Conservation (phyloP, 2,797 vertebrate genomes). For the Amblyraja radiata region DNA sequence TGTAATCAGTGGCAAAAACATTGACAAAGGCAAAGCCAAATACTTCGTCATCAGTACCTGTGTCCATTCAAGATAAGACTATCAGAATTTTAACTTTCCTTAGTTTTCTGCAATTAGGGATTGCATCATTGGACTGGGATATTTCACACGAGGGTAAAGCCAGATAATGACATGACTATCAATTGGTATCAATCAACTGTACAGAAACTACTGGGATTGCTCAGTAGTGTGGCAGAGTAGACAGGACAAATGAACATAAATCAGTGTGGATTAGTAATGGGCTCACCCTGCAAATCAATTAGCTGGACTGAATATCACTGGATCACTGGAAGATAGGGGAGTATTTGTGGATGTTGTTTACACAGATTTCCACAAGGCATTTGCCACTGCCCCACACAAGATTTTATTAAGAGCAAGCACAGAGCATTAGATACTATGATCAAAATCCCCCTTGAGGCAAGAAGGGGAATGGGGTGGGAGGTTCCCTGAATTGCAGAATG, state of each 20-base stretch:
- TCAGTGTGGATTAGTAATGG: not conserved
- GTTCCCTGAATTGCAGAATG: not conserved
- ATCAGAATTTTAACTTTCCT: not conserved
- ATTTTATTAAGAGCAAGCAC: too few relatives aligned
- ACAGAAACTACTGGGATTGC: not conserved
- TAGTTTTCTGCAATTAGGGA: not conserved
- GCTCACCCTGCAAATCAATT: not conserved
- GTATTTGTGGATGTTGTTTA: not conserved
- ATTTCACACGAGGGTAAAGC: not conserved
- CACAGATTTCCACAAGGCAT: not conserved
- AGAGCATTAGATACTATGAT: not conserved
- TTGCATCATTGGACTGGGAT: not conserved
- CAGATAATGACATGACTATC: not conserved
- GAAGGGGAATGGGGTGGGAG: too few relatives aligned
- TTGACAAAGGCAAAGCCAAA: not conserved
- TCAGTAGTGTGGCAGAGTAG: not conserved
- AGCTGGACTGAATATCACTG: not conserved
- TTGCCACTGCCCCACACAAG: not conserved
- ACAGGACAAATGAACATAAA: not conserved
- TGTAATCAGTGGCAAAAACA: not conserved
- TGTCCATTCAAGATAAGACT: too few relatives aligned
- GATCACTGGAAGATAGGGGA: not conserved
- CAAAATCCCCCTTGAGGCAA: not conserved
- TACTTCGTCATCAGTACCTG: not conserved
- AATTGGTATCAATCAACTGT: not conserved